These are phyloP conservation scores for Pogonocichla stellata DNA, from an alignment of 2,113 vertebrate genomes.

Conservation along the genomic window DNA sequence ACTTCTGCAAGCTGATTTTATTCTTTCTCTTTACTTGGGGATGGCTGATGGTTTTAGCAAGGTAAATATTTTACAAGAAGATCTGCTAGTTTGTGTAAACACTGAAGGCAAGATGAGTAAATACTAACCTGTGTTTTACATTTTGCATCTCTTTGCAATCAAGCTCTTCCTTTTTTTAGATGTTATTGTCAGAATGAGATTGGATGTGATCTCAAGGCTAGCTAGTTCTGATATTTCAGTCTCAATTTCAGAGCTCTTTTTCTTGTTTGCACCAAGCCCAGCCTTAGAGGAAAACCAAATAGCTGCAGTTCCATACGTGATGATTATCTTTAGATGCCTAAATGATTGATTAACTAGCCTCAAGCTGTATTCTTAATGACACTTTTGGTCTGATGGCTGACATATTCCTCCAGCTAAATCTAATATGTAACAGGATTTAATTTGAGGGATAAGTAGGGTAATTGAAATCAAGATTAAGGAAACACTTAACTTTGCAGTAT, in stretches of 20 bases:
- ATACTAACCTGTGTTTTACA: not conserved
- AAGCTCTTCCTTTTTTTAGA: not conserved
- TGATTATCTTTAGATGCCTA: not conserved
- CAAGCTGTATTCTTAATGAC: not conserved
- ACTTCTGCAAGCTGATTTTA: not conserved
- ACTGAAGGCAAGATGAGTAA: slow-evolving; percentile 15
- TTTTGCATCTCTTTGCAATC: slow-evolving; percentile 58
- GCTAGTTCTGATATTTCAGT: not conserved
- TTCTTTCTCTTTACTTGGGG: not conserved
- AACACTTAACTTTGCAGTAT: not conserved
- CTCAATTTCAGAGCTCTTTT: not conserved
- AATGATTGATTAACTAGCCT: slow-evolving; percentile 1
- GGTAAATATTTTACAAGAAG: slow-evolving; percentile 58
- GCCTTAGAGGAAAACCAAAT: not conserved
- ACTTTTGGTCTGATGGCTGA: not conserved
- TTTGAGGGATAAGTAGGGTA: not conserved
- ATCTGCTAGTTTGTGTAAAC: slow-evolving; percentile 47
- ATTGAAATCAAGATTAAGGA: not conserved
- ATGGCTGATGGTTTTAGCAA: slow-evolving; percentile 37
- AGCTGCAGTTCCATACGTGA: not conserved
- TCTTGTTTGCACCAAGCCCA: not conserved
- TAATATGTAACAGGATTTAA: not conserved
- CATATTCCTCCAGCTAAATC: not conserved
- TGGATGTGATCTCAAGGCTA: not conserved
- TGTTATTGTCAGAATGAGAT: not conserved